phyloP scores from a whole-genome alignment of 35 echinoderm and acorn worm species.

The Apostichopus californicus region DNA sequence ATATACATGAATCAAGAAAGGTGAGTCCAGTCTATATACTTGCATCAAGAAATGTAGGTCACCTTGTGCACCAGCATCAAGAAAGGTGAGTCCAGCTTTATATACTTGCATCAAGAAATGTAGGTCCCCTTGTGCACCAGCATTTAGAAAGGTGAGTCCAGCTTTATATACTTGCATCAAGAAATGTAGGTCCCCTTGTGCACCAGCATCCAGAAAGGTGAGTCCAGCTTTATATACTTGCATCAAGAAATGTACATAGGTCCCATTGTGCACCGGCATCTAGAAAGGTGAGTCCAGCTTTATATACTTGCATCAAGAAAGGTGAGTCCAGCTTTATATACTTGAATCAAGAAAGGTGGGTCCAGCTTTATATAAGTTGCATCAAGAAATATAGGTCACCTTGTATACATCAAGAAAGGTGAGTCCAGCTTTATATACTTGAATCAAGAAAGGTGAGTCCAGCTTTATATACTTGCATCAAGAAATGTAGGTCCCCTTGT shows the following conservation, averaged over 20 bases:
- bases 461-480: neutral
- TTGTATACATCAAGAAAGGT: slow-evolving; percentile 99
- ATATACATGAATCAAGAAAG: slow-evolving; percentile 73
- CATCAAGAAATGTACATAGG: no score
- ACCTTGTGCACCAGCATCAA: slow-evolving; percentile 80
- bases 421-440: neutral
- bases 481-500: slow-evolving; percentile 37
- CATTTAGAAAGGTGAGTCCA: slow-evolving; percentile 84
- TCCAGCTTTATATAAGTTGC: neutral
- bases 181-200: no score
- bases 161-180: neutral
- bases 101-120: neutral
- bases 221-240: slow-evolving; percentile 78
- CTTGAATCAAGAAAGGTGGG: slow-evolving; percentile 63
- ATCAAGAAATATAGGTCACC: slow-evolving; percentile 35
- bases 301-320: neutral
- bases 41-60: neutral
- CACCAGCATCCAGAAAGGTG: neutral
- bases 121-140: slow-evolving; percentile 75
- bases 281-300: slow-evolving; percentile 74
- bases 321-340: slow-evolving; percentile 60
- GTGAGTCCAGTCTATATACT: neutral
- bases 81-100: slow-evolving; percentile 22
- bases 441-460: slow-evolving; percentile 89
- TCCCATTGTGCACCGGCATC: no score